Evolutionary conservation across 2,113 vertebrate genomes (phyloP).

Genomic region (Peromyscus polionotus): DNA sequence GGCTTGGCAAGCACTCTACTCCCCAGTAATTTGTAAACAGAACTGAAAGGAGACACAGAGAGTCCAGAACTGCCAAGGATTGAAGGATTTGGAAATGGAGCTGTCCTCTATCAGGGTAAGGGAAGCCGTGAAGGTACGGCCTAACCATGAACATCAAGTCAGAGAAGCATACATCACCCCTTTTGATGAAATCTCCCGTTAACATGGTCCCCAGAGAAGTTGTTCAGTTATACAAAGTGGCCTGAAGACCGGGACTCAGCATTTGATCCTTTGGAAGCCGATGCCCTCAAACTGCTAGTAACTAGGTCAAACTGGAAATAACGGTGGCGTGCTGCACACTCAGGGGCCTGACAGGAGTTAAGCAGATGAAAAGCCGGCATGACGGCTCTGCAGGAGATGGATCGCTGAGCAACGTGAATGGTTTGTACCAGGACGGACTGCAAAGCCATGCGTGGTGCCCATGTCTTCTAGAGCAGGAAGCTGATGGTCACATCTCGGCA

Average conservation of each 20-base stretch:
- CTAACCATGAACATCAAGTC: not conserved
- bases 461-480: not conserved
- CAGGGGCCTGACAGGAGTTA: not conserved
- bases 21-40: not conserved
- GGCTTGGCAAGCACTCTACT: too few relatives aligned
- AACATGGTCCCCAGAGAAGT: not conserved
- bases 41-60: not conserved
- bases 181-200: not conserved
- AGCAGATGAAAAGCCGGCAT: not conserved
- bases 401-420: rapidly evolving
- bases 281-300: not conserved
- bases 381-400: not conserved
- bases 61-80: not conserved
- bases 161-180: rapidly evolving
- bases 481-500: not conserved
- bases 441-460: not conserved
- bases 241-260: not conserved
- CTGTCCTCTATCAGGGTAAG: not conserved
- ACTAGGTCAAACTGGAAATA: not conserved
- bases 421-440: not conserved
- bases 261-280: not conserved
- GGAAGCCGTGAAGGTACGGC: not conserved
- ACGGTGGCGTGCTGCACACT: too few relatives aligned
- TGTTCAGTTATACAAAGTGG: not conserved
- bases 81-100: not conserved